Evolutionary conservation across 2,113 vertebrate species (phyloP).

Genomic region (Actenoides lindsayi): DNA sequence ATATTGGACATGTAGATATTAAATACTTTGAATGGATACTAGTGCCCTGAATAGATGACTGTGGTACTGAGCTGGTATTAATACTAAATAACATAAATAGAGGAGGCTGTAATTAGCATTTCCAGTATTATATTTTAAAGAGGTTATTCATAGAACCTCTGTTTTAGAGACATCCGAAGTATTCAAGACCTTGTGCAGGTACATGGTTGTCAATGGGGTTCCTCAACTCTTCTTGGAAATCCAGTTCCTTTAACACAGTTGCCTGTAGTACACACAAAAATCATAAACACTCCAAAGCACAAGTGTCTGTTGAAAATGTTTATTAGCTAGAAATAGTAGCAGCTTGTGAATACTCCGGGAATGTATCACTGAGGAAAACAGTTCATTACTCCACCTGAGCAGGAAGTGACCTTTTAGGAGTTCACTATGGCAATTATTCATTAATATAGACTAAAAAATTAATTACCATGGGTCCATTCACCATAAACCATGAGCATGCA

Average conservation of each 20-base stretch:
- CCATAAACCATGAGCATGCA: not conserved
- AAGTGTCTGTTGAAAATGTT: not conserved
- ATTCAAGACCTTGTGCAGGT: not conserved
- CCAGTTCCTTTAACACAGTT: not conserved
- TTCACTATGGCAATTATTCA: constrained; percentile 21
- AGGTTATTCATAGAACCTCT: not conserved
- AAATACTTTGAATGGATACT: not conserved
- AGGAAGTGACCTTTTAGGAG: not conserved
- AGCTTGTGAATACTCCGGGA: not conserved
- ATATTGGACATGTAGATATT: not conserved
- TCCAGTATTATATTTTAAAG: not conserved
- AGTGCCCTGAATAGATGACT: not conserved
- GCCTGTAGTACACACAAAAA: not conserved
- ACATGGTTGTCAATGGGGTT: not conserved
- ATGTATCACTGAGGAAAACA: not conserved
- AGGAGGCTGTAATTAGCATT: not conserved
- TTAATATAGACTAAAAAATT: not conserved
- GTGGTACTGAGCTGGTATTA: not conserved
- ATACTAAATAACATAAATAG: not conserved
- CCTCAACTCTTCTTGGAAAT: not conserved
- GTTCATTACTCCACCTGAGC: not conserved
- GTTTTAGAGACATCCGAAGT: not conserved
- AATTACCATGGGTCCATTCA: not conserved
- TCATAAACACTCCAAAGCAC: not conserved
- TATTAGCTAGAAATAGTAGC: not conserved